Evolutionary conservation across 2,888 invertebrate species (phyloP), one percentile per base, ranked within the genome.

Genomic region (Lasiommata megera): DNA sequence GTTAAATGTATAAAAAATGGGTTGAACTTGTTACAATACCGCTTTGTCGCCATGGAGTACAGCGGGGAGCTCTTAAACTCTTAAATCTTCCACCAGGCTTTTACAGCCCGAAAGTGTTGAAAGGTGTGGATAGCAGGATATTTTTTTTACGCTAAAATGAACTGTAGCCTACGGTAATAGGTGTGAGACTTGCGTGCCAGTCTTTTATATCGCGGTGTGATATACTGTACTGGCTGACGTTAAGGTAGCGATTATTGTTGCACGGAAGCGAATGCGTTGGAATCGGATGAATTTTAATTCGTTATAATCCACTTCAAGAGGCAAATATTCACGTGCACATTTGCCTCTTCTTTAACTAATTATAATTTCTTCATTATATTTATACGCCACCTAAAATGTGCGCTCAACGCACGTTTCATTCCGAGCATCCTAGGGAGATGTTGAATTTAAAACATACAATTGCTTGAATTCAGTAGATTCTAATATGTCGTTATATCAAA

Each of bases 11-110:
- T 56, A 62, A 65, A 63, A 68, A 65, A 67, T 63, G 61, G 66
- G 59, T 56, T 62, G 60, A 67, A 64, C 68, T 65, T 61, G 63
- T 63, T 67, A 67, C 66, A 67, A 65, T 66, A 66, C 62, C 56
- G 67, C 68, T 63, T 66, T 67, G 66, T 63, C 62, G 62, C 44
- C 51, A 58, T 60, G 56, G 59, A 66, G 62, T 56, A 65, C 64
- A 52, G 60, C 58, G 52, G 60, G 59, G 61, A 66, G 68, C 68
- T 67, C 65, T 69, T 67, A 69, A 67, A 64, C 69, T 67, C 68
- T 68, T 67, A 67, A 68, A 68, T 68, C 67, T 66, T 62, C 61
- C 56, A 58, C 57, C 63, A 57, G 51, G 63, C 61, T 61, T 63
- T 61, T 61, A 63, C 59, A 56, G 41, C 37, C 61, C 58, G 62